Evolutionary conservation across 1,140 invertebrate genomes (phyloP).

Genomic region (Rhysida immarginata): DNA sequence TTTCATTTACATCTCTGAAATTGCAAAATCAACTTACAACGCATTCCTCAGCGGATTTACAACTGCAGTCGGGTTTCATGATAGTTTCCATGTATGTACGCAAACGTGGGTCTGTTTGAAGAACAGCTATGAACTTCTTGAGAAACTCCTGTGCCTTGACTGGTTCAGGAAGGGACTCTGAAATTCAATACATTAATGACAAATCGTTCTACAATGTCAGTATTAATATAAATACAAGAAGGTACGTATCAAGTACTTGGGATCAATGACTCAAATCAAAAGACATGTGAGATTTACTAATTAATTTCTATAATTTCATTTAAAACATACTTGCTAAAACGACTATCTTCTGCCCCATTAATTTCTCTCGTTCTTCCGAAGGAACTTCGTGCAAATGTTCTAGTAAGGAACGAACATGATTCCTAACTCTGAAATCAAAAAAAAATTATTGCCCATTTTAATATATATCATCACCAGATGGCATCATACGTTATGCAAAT

Average conservation of each 20-base stretch:
- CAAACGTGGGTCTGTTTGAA: slow-evolving; percentile 60
- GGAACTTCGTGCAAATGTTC: slow-evolving; percentile 42
- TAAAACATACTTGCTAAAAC: slow-evolving; percentile 16
- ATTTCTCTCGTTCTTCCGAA: slow-evolving; percentile 16
- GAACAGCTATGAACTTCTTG: slow-evolving; percentile 67
- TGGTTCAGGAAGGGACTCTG: slow-evolving; percentile 68
- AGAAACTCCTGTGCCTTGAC: slow-evolving; percentile 84
- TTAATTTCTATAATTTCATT: too few relatives aligned
- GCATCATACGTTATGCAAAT: slow-evolving; percentile 1
- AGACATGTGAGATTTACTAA: too few relatives aligned
- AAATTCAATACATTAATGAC: background rate
- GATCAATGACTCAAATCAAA: too few relatives aligned
- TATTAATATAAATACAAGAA: background rate
- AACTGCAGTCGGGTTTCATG: slow-evolving; percentile 68
- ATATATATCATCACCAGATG: slow-evolving; percentile 1
- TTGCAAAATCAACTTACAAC: slow-evolving; percentile 35
- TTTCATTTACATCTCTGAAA: too few relatives aligned
- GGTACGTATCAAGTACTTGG: too few relatives aligned
- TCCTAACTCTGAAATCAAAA: slow-evolving; percentile 44
- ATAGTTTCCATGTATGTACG: slow-evolving; percentile 70
- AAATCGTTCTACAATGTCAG: background rate
- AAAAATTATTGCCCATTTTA: too few relatives aligned
- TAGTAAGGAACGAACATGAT: slow-evolving; percentile 67
- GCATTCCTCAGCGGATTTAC: slow-evolving; percentile 74
- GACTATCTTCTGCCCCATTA: slow-evolving; percentile 14